Evolutionary conservation across 2,888 invertebrate species (phyloP).

Genomic region (Psylliodes chrysocephalus): DNA sequence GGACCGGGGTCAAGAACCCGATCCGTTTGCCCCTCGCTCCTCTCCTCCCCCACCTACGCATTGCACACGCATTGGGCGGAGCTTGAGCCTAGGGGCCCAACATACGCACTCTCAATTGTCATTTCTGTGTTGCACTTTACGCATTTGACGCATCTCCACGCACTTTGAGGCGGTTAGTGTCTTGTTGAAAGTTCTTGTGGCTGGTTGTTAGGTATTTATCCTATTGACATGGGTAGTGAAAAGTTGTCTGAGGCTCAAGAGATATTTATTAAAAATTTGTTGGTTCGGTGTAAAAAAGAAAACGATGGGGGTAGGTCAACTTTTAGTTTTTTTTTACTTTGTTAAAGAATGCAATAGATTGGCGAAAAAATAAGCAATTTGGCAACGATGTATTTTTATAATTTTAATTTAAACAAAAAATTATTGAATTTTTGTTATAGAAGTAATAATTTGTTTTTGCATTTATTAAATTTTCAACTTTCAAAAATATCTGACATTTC

Average conservation of each 20-base stretch:
- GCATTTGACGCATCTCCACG: constrained; percentile 31
- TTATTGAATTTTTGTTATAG: no score
- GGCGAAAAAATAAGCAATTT: neutral
- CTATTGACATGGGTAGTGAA: constrained; percentile 41
- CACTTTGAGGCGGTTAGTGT: constrained; percentile 33
- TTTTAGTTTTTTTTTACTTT: neutral
- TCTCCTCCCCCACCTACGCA: constrained; percentile 54
- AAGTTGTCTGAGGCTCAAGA: constrained; percentile 55
- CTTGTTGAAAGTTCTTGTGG: constrained; percentile 40
- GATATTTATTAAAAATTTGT: constrained; percentile 56
- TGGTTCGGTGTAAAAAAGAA: constrained; percentile 56
- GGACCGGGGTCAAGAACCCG: constrained; percentile 61
- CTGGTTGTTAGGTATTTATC: constrained; percentile 29
- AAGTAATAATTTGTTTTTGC: no score
- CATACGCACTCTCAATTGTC: constrained; percentile 51
- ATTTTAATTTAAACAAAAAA: no score
- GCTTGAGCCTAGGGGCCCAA: constrained; percentile 43
- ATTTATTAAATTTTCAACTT: no score
- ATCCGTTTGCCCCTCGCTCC: constrained; percentile 48
- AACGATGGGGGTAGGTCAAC: constrained; percentile 50
- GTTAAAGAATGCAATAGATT: neutral
- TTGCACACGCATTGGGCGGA: constrained; percentile 62
- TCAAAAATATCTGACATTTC: no score
- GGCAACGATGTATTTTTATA: neutral
- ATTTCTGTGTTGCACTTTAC: constrained; percentile 35